Base-by-base conservation (phyloP, 2,888 invertebrate species). In the Slavum lentiscoides region DNA sequence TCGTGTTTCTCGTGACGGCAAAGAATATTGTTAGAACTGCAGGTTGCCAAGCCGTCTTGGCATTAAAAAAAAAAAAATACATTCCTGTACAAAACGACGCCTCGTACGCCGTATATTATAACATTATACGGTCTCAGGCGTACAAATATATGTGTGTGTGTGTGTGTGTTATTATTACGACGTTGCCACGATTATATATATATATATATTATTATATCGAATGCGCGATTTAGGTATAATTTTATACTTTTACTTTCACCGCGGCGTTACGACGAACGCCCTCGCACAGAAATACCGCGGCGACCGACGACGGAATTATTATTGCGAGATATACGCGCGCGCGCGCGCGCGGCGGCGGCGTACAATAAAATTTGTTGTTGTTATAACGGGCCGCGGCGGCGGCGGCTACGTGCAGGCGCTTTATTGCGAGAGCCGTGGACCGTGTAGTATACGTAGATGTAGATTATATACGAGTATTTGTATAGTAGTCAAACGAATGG, bases 231-330 rank as follows among this genome's bases (percentile, higher is more conserved):
- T 74, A 74, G 21, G 23, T 49, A 55, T 53, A 6, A 30, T 30
- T 2, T 30, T 30, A 30, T 66, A 74, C 74, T 74, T 74, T 74
- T 74, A 74, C 74, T 74, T 74, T 74, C 74, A 74, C 74, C 66
- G 64, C 55, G 37, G 64, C 37, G 55, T 74, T 64, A 74, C 74
- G 74, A 55, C 49, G 49, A 49, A 49, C 74, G 74, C 74, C 74
- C 74, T 74, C 74, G 74, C 74, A 74, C 74, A 19, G 55, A 74
- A n/a, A 74, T 66, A 74, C 73, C 74, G n/a, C n/a, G n/a, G n/a
- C n/a, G 30, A 30, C 30, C 30, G 64, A 74, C 30, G 64, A 74
- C 74, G 74, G 64, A 49, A 64, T 74, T n/a, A n/a, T n/a, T n/a
- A n/a, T n/a, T 74, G 64, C 64, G 64, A 55, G 61, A 74, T 74